Conservation (phyloP, 2,797 vertebrate genomes). For the Acipenser transmontanus region DNA sequence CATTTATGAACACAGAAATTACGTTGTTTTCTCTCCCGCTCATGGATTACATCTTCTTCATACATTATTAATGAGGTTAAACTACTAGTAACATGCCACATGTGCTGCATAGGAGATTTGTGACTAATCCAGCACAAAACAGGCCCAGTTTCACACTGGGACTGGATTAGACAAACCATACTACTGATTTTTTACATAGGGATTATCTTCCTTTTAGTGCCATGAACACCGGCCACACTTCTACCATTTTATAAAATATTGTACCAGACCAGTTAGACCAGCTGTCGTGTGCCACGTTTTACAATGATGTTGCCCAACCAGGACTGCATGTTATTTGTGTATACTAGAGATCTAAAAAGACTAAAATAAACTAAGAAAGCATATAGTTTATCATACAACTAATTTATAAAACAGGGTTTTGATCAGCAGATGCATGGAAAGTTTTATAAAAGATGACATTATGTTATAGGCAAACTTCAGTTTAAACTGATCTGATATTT, state of each 20-base stretch:
- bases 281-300: too few species aligned
- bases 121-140: conserved; percentile 99
- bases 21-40: conserved; percentile 54
- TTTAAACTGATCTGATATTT: too few species aligned
- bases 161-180: conserved; percentile 94
- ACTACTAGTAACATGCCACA: conserved; percentile 99
- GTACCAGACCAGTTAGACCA: conserved; percentile 25
- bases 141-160: conserved; percentile 98
- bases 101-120: conserved; percentile 98
- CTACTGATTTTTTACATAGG: conserved; percentile 73
- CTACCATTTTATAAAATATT: conserved; percentile 40
- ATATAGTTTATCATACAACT: too few species aligned
- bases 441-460: too few species aligned
- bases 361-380: too few species aligned
- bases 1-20: conserved; percentile 46
- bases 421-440: too few species aligned
- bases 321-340: too few species aligned
- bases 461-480: too few species aligned
- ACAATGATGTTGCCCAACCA: too few species aligned
- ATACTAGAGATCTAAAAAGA: too few species aligned
- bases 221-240: conserved; percentile 65
- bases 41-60: conserved; percentile 96
- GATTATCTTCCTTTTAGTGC: conserved; percentile 77
- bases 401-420: too few species aligned
- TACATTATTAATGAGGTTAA: conserved; percentile 99